phyloP scores from a whole-genome alignment of 2,888 invertebrate genomes.

The Microctonus hyperodae region DNA sequence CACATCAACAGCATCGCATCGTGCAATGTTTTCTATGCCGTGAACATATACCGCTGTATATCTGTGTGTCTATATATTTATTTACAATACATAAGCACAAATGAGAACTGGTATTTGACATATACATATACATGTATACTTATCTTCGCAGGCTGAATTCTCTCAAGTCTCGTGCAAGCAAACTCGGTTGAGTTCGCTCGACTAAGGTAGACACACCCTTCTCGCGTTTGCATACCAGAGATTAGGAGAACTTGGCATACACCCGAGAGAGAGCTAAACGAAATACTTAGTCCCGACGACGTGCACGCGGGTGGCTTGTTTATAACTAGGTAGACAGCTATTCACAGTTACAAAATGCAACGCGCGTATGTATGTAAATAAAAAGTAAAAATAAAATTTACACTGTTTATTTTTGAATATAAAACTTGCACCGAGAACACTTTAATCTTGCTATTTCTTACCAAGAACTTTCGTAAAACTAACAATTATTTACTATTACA shows the following conservation, averaged over 20 bases:
- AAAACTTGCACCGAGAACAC: no score
- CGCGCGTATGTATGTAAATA: no score
- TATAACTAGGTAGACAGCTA: not conserved
- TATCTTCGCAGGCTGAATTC: slow-evolving; percentile 14
- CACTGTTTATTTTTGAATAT: no score
- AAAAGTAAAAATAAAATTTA: no score
- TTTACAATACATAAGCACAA: slow-evolving; percentile 5
- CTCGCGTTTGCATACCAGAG: slow-evolving; percentile 36
- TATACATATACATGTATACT: slow-evolving; percentile 37
- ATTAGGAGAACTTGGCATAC: slow-evolving; percentile 38
- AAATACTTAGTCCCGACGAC: slow-evolving; percentile 24
- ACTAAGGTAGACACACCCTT: slow-evolving; percentile 41
- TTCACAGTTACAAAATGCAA: slow-evolving; percentile 3
- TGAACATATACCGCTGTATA: not conserved
- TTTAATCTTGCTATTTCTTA: no score
- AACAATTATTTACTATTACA: no score
- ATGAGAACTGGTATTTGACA: slow-evolving; percentile 8
- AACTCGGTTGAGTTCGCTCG: slow-evolving; percentile 39
- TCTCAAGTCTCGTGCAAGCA: slow-evolving; percentile 19
- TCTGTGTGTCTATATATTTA: not conserved
- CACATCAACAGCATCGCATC: not conserved
- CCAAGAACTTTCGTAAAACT: no score
- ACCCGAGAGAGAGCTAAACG: slow-evolving; percentile 27
- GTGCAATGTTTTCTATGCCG: not conserved
- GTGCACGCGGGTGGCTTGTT: slow-evolving; percentile 10